A percentile compares a stretch with the other conserved stretches of the same genome.
phyloP scores from a whole-genome alignment of 2,888 invertebrate genomes.

The Frankliniella intonsa region DNA sequence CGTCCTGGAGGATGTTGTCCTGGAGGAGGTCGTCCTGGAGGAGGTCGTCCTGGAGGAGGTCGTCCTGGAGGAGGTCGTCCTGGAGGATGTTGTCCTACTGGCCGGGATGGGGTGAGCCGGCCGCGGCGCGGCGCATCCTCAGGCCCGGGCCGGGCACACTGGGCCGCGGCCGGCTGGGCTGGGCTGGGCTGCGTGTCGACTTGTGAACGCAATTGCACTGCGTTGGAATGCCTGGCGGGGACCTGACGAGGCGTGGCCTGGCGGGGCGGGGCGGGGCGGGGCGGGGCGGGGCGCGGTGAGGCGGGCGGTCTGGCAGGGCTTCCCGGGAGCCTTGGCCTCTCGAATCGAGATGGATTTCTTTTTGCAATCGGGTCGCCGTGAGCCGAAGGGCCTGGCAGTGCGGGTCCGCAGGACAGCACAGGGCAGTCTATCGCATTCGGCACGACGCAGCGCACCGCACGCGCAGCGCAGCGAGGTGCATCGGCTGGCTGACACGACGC shows the following conservation, averaged over 20 bases:
- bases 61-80: too few relatives aligned
- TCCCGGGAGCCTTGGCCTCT: background rate
- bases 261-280: conserved; percentile 5
- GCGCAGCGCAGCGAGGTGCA: too few relatives aligned
- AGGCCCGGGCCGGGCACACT: background rate
- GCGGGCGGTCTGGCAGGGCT: background rate
- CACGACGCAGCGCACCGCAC: too few relatives aligned
- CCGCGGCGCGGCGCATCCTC: background rate
- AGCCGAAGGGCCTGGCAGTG: background rate
- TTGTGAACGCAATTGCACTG: background rate
- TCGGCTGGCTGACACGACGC: background rate
- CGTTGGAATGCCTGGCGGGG: background rate
- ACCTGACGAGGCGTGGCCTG: background rate
- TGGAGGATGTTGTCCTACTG: too few relatives aligned
- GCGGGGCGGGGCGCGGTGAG: background rate
- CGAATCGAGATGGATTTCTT: conserved; percentile 23
- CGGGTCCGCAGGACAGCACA: too few relatives aligned
- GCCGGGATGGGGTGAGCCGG: too few relatives aligned
- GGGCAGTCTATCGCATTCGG: too few relatives aligned
- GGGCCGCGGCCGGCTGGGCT: background rate
- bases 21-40: too few relatives aligned
- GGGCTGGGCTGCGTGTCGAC: background rate
- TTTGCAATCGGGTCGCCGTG: conserved; percentile 13
- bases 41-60: too few relatives aligned
- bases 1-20: too few relatives aligned